A percentile compares a stretch with the other conserved stretches of the same genome.
Evolutionary conservation across 2,797 vertebrate species (phyloP).

Genomic region (Emydoidea blandingii): DNA sequence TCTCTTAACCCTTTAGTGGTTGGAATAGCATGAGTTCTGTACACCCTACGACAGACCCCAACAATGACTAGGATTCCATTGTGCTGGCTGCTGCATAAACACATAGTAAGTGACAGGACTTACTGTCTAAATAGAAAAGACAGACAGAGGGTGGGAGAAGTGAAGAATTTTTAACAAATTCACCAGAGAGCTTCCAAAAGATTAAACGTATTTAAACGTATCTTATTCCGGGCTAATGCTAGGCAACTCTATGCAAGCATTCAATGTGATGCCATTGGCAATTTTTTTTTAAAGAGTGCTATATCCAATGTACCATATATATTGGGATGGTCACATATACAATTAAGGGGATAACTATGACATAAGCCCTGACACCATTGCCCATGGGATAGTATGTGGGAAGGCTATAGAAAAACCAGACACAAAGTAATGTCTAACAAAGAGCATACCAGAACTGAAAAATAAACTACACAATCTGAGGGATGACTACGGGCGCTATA

Average conservation of each 20-base stretch:
- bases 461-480: constrained; percentile 8
- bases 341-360: background rate
- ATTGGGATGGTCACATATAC: background rate
- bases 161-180: background rate
- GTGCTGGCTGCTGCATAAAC: background rate
- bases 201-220: background rate
- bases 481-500: constrained; percentile 1
- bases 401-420: rapidly evolving
- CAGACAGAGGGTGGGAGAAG: background rate
- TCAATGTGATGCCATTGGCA: background rate
- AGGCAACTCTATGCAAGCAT: background rate
- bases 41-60: background rate
- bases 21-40: background rate
- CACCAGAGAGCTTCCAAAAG: background rate
- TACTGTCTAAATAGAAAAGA: background rate
- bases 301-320: background rate
- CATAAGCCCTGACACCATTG: background rate
- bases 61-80: background rate
- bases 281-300: background rate
- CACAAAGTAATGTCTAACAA: background rate
- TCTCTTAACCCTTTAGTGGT: background rate
- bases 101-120: background rate
- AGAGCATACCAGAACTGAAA: background rate
- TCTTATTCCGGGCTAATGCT: background rate
- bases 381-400: background rate